Percentiles rank a stretch among this genome's conserved stretches.
Conservation (phyloP, 2,797 vertebrate species). For the Melanotaenia pygmaea region DNA sequence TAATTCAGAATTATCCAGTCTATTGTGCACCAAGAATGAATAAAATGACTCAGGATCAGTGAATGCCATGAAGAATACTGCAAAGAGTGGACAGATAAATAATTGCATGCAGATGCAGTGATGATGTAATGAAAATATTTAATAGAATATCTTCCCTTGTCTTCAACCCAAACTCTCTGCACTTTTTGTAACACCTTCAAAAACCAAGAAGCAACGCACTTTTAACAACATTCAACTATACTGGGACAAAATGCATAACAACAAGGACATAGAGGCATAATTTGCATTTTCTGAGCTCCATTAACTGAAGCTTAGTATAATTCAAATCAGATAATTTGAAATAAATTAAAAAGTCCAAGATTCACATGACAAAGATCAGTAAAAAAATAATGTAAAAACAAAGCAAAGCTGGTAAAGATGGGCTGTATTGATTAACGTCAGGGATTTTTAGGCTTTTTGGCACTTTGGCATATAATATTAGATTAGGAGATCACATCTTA, state of each 20-base stretch:
- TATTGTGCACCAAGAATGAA: background rate
- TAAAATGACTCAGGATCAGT: background rate
- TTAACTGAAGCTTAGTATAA: background rate
- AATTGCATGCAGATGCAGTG: constrained; percentile 24
- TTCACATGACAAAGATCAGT: too few species aligned
- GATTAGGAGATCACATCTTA: background rate
- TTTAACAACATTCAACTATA: background rate
- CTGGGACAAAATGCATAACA: background rate
- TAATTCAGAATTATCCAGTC: background rate
- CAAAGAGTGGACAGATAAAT: constrained; percentile 38
- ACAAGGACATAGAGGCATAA: background rate
- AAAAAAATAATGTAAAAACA: background rate
- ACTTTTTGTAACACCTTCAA: background rate
- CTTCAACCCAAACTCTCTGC: background rate
- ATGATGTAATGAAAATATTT: constrained; percentile 10
- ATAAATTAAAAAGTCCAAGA: background rate
- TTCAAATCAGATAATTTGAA: too few species aligned
- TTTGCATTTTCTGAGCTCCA: background rate
- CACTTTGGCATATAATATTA: too few species aligned
- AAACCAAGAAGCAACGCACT: too few species aligned
- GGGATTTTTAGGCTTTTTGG: background rate
- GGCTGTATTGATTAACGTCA: background rate
- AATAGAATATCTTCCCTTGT: background rate
- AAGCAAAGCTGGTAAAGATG: background rate
- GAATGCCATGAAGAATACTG: constrained; percentile 42